A percentile compares a stretch with the other conserved stretches of the same genome.
Evolutionary conservation across 2,797 vertebrate species (phyloP).

Genomic region (Streptopelia turtur): DNA sequence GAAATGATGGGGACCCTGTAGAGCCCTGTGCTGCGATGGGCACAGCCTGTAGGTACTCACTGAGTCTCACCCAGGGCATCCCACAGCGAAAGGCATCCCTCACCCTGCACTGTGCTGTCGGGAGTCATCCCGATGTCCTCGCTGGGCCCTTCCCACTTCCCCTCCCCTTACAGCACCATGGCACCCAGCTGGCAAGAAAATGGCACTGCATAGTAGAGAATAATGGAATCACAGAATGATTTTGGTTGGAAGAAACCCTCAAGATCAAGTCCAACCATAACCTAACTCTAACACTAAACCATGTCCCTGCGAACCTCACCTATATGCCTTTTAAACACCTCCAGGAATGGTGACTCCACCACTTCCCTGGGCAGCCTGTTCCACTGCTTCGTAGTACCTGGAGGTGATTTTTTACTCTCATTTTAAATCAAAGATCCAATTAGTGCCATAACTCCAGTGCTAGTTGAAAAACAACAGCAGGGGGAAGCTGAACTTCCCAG

Average conservation of each 20-base stretch:
- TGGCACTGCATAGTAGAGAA: too few species aligned
- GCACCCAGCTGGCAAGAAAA: background rate
- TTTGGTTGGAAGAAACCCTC: too few species aligned
- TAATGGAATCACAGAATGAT: too few species aligned
- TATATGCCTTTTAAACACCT: too few species aligned
- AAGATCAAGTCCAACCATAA: too few species aligned
- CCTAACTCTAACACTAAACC: too few species aligned
- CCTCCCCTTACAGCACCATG: background rate
- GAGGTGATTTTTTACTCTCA: background rate
- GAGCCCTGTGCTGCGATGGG: background rate
- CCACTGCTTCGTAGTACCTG: background rate
- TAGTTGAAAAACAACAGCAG: background rate
- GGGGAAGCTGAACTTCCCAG: background rate
- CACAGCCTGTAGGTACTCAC: background rate
- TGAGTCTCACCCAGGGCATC: background rate
- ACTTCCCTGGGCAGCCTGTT: too few species aligned
- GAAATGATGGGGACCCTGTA: background rate
- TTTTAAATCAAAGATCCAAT: background rate
- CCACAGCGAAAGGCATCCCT: background rate
- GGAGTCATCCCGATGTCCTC: background rate
- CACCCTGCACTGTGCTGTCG: background rate
- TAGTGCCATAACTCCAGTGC: background rate
- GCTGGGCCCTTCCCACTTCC: background rate
- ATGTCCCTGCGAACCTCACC: too few species aligned
- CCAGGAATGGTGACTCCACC: too few species aligned